Base-by-base conservation (phyloP, 2,888 invertebrate genomes). In the Parascotia fuliginaria region DNA sequence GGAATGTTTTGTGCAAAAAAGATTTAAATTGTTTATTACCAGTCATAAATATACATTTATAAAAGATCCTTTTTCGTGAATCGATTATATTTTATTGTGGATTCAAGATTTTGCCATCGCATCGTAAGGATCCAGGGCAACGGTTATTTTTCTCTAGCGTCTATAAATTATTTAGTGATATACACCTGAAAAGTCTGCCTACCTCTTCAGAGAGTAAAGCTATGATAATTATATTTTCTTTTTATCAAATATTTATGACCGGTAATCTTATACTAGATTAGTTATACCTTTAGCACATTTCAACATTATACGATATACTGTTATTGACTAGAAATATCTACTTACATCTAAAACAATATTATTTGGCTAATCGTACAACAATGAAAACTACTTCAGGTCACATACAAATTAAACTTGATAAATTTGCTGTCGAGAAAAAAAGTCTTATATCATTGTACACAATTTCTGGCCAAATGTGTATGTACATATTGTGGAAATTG, bases 311-410 rank as follows among this genome's bases (percentile, higher is more conserved):
- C 61, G 55, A 49, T 43, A 36, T 36, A 33, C 28, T 73, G 69
- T 70, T 74, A 73, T 74, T 73, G 82, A 83, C 83, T 82, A 82
- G 80, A 79, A 70, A 52, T 73, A 68, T 54, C 70, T 79, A 77
- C 63, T 65, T 70, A 76, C 33, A 65, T 51, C 55, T 69, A 68
- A 51, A 55, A 66, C 61, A 61, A 1, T 52, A 66, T 68, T 70
- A 66, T 78, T 78, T 81, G 79, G 75, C 78, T 79, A 79, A 70
- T 45, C 29, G 46, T 55, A 59, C 60, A 49, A 65, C 41, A 56
- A 55, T 55, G 61, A 53, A 71, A 52, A 44, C 50, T 65, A 65
- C 43, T 45, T 58, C 58, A 57, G 61, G 66, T 57, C 60, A 65
- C 61, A 60, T 57, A 57, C 54, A 63, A 62, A 49, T 52, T 57